Evolutionary conservation across 64 coral and sea anemone species (phyloP).

Genomic region (Astreopora myriophthalma): DNA sequence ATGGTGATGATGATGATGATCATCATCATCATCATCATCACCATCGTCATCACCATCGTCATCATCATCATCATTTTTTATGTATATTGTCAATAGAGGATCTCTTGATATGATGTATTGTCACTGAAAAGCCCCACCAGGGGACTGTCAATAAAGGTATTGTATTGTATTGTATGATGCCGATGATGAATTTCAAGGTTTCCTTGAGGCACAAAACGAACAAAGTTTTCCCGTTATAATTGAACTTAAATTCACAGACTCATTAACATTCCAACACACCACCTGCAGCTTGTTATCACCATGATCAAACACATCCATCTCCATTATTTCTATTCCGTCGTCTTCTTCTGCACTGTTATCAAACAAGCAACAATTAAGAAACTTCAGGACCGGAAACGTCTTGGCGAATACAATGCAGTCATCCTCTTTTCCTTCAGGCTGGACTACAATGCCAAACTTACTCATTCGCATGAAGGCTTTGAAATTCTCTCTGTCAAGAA

Average conservation of each 20-base stretch:
- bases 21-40: no score
- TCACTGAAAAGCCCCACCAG: no score
- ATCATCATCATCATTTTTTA: no score
- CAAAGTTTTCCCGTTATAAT: neutral
- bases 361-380: constrained; percentile 3
- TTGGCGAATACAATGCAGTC: constrained; percentile 47
- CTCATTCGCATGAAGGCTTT: constrained; percentile 45
- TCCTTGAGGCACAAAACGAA: constrained; percentile 20
- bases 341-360: neutral
- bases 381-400: neutral
- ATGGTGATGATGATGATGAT: no score
- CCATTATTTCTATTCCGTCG: constrained; percentile 2
- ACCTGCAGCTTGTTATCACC: constrained; percentile 45
- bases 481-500: constrained; percentile 48
- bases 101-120: no score
- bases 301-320: constrained; percentile 72
- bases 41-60: no score
- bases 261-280: constrained; percentile 57
- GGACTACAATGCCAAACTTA: constrained; percentile 49
- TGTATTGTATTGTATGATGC: no score
- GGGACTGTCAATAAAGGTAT: no score
- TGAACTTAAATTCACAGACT: neutral
- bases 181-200: no score
- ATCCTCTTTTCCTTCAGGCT: constrained; percentile 55
- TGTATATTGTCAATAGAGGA: no score